These are phyloP conservation scores for Pyralis farinalis DNA, from an alignment of 2,888 invertebrate species.

Conservation along the genomic window DNA sequence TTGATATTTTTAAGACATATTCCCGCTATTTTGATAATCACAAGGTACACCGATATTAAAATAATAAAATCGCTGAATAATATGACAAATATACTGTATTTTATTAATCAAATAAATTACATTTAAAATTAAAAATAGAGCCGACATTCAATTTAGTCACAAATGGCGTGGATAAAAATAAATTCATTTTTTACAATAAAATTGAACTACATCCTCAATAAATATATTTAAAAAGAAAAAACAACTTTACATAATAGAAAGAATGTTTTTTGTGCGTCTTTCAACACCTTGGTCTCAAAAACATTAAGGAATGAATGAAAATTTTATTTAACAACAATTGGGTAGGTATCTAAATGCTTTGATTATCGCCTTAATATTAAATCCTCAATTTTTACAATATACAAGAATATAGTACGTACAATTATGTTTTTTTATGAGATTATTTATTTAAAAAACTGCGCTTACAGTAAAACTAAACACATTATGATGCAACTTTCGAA, in stretches of 20 bases:
- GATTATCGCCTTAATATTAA: slow-evolving; percentile 28
- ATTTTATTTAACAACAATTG: slow-evolving; percentile 26
- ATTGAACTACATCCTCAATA: slow-evolving; percentile 41
- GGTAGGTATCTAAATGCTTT: slow-evolving; percentile 26
- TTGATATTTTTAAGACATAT: too few relatives aligned
- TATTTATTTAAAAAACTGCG: slow-evolving; percentile 43
- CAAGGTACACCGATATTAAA: too few relatives aligned
- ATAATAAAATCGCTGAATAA: slow-evolving; percentile 12
- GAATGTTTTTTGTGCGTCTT: slow-evolving; percentile 60
- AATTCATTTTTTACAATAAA: slow-evolving; percentile 39
- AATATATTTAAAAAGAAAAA: slow-evolving; percentile 27
- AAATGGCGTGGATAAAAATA: slow-evolving; percentile 44
- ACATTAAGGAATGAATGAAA: slow-evolving; percentile 41
- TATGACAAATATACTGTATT: slow-evolving; percentile 78
- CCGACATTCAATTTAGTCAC: slow-evolving; percentile 62
- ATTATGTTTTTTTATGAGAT: slow-evolving; percentile 55
- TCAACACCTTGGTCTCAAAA: slow-evolving; percentile 26
- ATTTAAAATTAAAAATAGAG: slow-evolving; percentile 68
- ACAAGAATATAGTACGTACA: slow-evolving; percentile 69
- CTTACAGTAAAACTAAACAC: slow-evolving; percentile 31
- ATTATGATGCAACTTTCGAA: slow-evolving; percentile 34
- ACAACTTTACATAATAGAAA: slow-evolving; percentile 30
- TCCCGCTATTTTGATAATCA: too few relatives aligned
- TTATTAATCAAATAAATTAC: slow-evolving; percentile 71
- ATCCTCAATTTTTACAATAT: slow-evolving; percentile 59